Conservation (phyloP, 2,888 invertebrate species). For the Griposia aprilina region DNA sequence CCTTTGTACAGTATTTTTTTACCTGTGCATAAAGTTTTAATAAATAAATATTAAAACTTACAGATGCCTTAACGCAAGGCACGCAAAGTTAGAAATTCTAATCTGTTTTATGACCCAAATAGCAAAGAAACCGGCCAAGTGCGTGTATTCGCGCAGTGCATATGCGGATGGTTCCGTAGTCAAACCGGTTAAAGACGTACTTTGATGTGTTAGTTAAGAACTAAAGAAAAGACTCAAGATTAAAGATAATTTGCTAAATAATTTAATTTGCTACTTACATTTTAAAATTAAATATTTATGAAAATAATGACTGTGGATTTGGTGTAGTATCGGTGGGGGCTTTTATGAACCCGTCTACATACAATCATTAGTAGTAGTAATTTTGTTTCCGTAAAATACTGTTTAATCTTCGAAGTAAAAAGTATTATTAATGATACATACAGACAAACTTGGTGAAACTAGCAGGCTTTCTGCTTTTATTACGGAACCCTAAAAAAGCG, state of each 20-base stretch:
- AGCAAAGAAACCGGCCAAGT: not conserved
- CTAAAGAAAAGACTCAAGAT: not conserved
- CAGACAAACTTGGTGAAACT: not conserved
- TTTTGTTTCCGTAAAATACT: not conserved
- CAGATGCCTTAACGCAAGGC: slow-evolving; percentile 24
- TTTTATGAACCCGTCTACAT: not conserved
- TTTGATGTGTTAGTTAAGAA: not conserved
- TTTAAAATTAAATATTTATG: not conserved
- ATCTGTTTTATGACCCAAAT: slow-evolving; percentile 16
- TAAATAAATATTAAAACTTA: slow-evolving; percentile 19
- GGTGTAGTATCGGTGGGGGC: not conserved
- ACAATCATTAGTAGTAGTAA: not conserved
- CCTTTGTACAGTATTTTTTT: too few relatives aligned
- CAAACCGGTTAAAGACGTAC: not conserved
- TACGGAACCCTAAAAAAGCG: not conserved
- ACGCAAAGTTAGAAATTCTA: slow-evolving; percentile 1
- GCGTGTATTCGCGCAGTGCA: not conserved
- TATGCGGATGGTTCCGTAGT: slow-evolving; percentile 2
- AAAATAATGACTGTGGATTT: not conserved
- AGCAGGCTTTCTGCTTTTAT: not conserved
- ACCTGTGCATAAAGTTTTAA: too few relatives aligned
- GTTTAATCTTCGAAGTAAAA: not conserved
- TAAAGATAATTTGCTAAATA: not conserved
- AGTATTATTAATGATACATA: not conserved
- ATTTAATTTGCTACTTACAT: not conserved